phyloP scores from a whole-genome alignment of 2,888 invertebrate genomes.

The Bhutanitis thaidina region DNA sequence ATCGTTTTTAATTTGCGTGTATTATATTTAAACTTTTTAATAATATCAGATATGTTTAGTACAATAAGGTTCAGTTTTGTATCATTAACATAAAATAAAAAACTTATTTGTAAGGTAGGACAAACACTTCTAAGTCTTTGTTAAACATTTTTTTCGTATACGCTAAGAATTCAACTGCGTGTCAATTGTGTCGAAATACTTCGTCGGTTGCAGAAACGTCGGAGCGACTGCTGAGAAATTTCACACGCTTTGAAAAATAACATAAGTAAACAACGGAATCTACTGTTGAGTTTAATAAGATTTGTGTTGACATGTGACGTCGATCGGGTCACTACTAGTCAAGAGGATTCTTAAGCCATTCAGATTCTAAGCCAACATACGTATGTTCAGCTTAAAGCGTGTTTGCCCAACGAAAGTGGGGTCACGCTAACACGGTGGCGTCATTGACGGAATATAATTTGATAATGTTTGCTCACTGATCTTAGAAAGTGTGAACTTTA shows the following conservation, averaged over 20 bases:
- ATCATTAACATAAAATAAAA: no score
- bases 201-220: background rate
- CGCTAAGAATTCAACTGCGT: no score
- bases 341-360: slow-evolving; percentile 5
- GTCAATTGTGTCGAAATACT: background rate
- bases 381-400: slow-evolving; percentile 22
- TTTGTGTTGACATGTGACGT: background rate
- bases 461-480: slow-evolving; percentile 44
- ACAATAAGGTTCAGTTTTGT: no score
- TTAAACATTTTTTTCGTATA: no score
- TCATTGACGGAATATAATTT: slow-evolving; percentile 44
- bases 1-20: no score
- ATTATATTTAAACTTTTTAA: no score
- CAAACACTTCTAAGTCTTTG: no score
- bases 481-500: slow-evolving; percentile 53
- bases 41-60: no score
- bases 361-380: slow-evolving; percentile 15
- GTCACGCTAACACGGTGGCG: slow-evolving; percentile 32
- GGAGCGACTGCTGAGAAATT: background rate
- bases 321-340: background rate
- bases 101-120: no score
- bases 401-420: slow-evolving; percentile 54
- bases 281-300: background rate
- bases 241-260: slow-evolving; percentile 5
- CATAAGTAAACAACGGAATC: background rate